Percentiles rank a stretch among this genome's conserved stretches.
These are phyloP conservation scores for Drosophila nigromelanica DNA, from an alignment of 1,140 invertebrate genomes.

Conservation along the genomic window DNA sequence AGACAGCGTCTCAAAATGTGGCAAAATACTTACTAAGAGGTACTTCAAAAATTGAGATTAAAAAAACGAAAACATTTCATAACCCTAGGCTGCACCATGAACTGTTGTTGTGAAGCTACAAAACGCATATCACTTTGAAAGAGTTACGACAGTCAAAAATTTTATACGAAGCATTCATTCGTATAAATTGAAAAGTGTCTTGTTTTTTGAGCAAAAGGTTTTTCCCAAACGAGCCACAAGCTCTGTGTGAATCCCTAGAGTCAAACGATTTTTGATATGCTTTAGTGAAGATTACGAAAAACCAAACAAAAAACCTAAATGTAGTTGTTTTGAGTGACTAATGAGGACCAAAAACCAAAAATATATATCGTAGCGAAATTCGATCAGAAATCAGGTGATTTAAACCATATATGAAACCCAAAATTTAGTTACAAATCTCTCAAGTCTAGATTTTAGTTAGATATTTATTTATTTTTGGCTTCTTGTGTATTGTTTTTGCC, in stretches of 20 bases:
- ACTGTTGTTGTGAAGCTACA: slow-evolving; percentile 74
- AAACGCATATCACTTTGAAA: slow-evolving; percentile 78
- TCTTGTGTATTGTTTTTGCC: slow-evolving; percentile 61
- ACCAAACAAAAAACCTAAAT: slow-evolving; percentile 15
- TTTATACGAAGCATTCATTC: slow-evolving; percentile 40
- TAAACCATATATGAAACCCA: slow-evolving; percentile 8
- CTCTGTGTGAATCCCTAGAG: neutral
- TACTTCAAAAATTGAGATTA: slow-evolving; percentile 39
- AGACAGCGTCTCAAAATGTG: slow-evolving; percentile 67
- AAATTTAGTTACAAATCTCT: slow-evolving; percentile 7
- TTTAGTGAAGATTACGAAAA: slow-evolving; percentile 26
- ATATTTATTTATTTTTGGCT: slow-evolving; percentile 56
- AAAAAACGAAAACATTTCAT: slow-evolving; percentile 62
- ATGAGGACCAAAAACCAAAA: slow-evolving; percentile 75
- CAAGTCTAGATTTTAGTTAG: slow-evolving; percentile 19
- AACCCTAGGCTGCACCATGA: slow-evolving; percentile 39
- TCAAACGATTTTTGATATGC: slow-evolving; percentile 17
- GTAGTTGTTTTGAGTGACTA: slow-evolving; percentile 63
- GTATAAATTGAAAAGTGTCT: slow-evolving; percentile 35
- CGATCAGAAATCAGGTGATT: slow-evolving; percentile 57
- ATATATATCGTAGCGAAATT: slow-evolving; percentile 69
- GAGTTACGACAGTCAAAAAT: slow-evolving; percentile 43
- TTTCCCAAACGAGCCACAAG: neutral
- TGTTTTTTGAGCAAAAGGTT: slow-evolving; percentile 35
- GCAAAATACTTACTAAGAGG: slow-evolving; percentile 65